Percentiles rank a stretch among this genome's conserved stretches.
Conservation (phyloP, 2,888 invertebrate genomes). For the Drosophila setosimentum region DNA sequence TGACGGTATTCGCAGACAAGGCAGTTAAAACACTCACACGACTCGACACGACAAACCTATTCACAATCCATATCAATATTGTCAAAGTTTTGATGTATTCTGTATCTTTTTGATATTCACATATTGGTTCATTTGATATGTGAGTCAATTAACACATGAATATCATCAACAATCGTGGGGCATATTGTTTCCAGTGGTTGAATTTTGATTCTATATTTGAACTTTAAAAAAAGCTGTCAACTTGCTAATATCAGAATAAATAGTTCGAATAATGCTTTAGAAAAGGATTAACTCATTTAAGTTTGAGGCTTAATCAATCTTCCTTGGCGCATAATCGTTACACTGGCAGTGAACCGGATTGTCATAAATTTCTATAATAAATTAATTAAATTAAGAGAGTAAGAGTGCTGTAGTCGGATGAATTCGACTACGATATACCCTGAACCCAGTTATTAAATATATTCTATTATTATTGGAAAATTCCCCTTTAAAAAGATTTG, state of each 20-base stretch:
- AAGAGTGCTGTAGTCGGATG: no score
- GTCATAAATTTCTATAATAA: no score
- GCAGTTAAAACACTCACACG: constrained; percentile 3
- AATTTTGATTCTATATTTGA: background rate
- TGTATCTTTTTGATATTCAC: background rate
- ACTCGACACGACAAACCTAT: background rate
- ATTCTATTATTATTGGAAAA: no score
- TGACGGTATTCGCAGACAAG: constrained; percentile 8
- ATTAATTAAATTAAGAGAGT: no score
- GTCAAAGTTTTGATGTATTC: constrained; percentile 1
- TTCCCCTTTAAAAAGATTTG: no score
- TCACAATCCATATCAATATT: constrained; percentile 26
- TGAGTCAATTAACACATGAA: background rate
- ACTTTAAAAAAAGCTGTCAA: background rate
- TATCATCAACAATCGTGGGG: background rate
- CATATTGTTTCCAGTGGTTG: background rate
- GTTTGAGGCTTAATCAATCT: background rate
- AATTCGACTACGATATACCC: no score
- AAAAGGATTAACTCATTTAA: background rate
- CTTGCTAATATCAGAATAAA: background rate
- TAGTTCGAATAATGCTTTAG: background rate
- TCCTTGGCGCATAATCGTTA: background rate
- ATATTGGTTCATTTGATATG: background rate
- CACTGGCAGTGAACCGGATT: background rate
- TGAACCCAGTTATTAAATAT: no score